Evolutionary conservation across 2,113 vertebrate species (phyloP), one percentile per base, ranked within the genome.

Genomic region (Gallinago media): DNA sequence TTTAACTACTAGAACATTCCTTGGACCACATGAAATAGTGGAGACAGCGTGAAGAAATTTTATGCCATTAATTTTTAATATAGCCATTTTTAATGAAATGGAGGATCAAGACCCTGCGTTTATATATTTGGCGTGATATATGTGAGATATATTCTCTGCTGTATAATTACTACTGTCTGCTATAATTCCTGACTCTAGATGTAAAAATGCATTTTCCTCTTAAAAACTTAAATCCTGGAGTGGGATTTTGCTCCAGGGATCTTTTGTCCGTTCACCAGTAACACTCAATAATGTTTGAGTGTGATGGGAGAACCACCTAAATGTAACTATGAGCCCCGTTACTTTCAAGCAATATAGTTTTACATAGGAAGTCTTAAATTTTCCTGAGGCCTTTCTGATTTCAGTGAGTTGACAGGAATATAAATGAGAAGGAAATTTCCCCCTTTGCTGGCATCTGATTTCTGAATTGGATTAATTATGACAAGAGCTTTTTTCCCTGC

Each of bases 401-500:
- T 88, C 62, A 38, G 49, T 46, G 36, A 3, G 58, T 65, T 91
- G 74, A 70, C 34, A 72, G 32, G 83, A 96, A 94, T 89, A 82
- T 44, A 94, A 95, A 92, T 49, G 74, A 76, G 77, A 82, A 58
- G 62, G 58, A 89, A 85, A 85, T 62, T 95, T 91, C 58, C n/a
- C 54, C 62, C 31, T 92, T 93, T 73, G 71, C 62, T 91, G 78
- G 66, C 62, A 76, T 95, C 49, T 6, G 6, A 79, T 93, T 95
- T 93, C 85, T 83, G 70, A 95, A 83, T 58, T 63, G 54, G 54
- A 85, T 93, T 91, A 89, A 93, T 89, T 73, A 91, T 20, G 71
- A 85, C 66, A 95, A 76, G 77, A 82, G 26, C 2, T 46, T 88
- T 77, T 54, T 32, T 6, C 14, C 62, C 79, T 63, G 66, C 58